These are phyloP conservation scores for Stenoptilia bipunctidactyla DNA, from an alignment of 2,888 invertebrate genomes.

Conservation along the genomic window DNA sequence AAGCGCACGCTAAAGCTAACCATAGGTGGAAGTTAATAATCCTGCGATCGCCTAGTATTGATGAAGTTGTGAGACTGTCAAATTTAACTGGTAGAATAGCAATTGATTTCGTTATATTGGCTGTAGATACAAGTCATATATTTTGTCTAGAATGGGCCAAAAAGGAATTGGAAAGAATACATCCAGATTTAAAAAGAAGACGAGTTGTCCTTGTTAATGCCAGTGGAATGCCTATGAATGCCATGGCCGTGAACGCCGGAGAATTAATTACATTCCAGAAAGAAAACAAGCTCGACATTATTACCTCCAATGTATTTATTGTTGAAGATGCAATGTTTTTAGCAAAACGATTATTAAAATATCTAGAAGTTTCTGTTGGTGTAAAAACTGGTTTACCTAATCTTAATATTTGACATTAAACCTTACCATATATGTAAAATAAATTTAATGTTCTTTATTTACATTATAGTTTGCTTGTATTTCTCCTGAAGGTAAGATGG, in stretches of 20 bases:
- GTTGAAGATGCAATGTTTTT: slow-evolving; percentile 33
- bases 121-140: slow-evolving; percentile 46
- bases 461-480: too few species aligned
- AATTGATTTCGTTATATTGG: slow-evolving; percentile 52
- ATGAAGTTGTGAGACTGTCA: slow-evolving; percentile 39
- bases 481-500: too few species aligned
- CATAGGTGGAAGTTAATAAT: slow-evolving; percentile 47
- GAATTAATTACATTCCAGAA: slow-evolving; percentile 42
- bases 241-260: slow-evolving; percentile 46
- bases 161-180: slow-evolving; percentile 39
- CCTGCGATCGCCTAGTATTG: slow-evolving; percentile 37
- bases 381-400: slow-evolving; percentile 56
- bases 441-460: too few species aligned
- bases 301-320: slow-evolving; percentile 44
- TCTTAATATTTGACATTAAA: slow-evolving; percentile 42
- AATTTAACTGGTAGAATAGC: slow-evolving; percentile 41
- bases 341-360: slow-evolving; percentile 43
- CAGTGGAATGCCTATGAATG: slow-evolving; percentile 41
- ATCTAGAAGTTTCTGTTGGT: slow-evolving; percentile 51
- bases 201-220: slow-evolving; percentile 53
- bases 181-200: slow-evolving; percentile 47
- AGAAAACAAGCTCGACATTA: slow-evolving; percentile 41
- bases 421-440: too few species aligned
- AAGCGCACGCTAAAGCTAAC: slow-evolving; percentile 39
- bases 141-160: slow-evolving; percentile 54